Percentiles rank a stretch among this genome's conserved stretches.
Conservation (phyloP, 2,888 invertebrate genomes). For the Acanthoscelides obtectus region DNA sequence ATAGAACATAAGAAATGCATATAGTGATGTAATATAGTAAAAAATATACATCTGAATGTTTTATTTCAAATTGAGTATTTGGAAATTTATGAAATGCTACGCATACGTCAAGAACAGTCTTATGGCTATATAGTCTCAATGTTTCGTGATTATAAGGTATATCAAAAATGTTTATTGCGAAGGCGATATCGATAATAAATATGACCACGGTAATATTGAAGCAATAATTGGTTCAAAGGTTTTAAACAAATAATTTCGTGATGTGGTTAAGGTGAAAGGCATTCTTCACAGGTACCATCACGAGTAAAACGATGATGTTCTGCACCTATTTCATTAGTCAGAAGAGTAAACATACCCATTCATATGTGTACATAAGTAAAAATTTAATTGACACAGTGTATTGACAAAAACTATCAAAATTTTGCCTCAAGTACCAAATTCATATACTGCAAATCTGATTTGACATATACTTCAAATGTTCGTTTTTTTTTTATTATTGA, state of each 20-base stretch:
- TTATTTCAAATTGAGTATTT: constrained; percentile 33
- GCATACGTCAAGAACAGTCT: constrained; percentile 8
- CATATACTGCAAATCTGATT: not conserved
- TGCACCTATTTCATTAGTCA: too few species aligned
- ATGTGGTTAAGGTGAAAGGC: not conserved
- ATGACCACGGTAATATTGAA: not conserved
- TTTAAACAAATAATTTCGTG: too few species aligned
- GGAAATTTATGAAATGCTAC: constrained; percentile 36
- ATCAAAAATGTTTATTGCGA: not conserved
- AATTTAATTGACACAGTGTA: not conserved
- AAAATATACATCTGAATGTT: constrained; percentile 31
- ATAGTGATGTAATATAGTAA: constrained; percentile 26
- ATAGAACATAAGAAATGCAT: constrained; percentile 19
- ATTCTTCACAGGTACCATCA: not conserved
- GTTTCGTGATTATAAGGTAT: not conserved
- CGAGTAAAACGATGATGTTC: not conserved
- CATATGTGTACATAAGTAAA: not conserved
- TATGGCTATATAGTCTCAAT: not conserved
- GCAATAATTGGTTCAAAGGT: not conserved
- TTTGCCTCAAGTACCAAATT: not conserved
- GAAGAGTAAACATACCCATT: too few species aligned
- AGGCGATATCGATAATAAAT: not conserved
- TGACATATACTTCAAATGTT: too few species aligned
- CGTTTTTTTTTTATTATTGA: too few species aligned
- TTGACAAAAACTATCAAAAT: not conserved